Evolutionary conservation across 2,113 vertebrate species (phyloP), one percentile per base, ranked within the genome.

Genomic region (Pitta sordida): DNA sequence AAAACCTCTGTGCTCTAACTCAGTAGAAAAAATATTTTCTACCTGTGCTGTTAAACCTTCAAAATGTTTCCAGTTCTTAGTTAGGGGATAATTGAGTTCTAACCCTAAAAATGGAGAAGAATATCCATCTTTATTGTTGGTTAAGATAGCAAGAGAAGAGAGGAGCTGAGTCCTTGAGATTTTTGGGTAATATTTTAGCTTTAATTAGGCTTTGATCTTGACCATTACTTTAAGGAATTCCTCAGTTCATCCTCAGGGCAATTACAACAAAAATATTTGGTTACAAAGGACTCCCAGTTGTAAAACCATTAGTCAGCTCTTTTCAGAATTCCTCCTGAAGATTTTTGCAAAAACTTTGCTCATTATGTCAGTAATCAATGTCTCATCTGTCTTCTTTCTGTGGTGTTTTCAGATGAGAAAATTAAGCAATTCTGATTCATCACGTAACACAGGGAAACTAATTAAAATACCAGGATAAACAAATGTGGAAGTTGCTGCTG

Each of bases 141-240:
- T 30, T 90, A 70, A 49, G 76, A 26, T 1, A 34, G 29, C 32
- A 67, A 76, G 49, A 64, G 58, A 59, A 62, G 63, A 89, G 7
- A 22, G 37, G n/a, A 71, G 12, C 37, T 63, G 48, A 56, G 59
- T 52, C 46, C 43, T 85, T 64, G 34, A 64, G 23, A 64, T 90
- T 77, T 86, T 65, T 13, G 39, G 56, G 83, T 29, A 46, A 23
- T 90, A 32, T 86, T 91, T 80, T 86, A 67, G 21, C 34, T 65
- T 58, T 93, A 73, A 93, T 88, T 91, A 86, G 60, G 27, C 92
- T 96, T 94, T 94, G 91, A 86, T 84, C 73, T 88, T 92, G 68
- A 70, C 69, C 32, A 46, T 59, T 95, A 52, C 48, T 88, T 79
- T 43, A 84, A 89, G 77, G 73, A 91, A 78, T 63, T 91, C 67